These are phyloP conservation scores for Chironomus tepperi DNA, from an alignment of 1,140 invertebrate species.

Conservation along the genomic window DNA sequence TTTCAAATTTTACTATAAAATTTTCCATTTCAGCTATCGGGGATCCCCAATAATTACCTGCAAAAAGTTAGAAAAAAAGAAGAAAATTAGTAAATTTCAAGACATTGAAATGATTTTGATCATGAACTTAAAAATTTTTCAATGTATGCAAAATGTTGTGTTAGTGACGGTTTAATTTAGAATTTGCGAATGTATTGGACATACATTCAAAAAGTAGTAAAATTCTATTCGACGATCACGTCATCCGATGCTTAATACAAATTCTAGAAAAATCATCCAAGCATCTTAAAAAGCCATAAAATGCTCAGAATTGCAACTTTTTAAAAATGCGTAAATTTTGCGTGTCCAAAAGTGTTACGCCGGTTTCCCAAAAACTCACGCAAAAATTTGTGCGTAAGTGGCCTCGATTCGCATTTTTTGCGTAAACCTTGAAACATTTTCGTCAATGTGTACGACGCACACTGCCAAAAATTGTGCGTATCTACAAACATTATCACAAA, in stretches of 20 bases:
- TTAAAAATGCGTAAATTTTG: background rate
- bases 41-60: background rate
- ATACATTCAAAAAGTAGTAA: too few relatives aligned
- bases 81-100: background rate
- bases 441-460: background rate
- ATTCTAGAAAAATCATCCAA: background rate
- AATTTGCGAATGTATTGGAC: background rate
- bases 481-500: background rate
- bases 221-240: background rate
- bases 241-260: background rate
- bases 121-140: background rate
- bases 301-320: background rate
- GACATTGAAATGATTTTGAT: background rate
- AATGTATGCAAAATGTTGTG: background rate
- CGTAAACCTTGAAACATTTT: background rate
- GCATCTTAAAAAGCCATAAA: background rate
- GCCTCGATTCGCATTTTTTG: background rate
- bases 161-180: background rate
- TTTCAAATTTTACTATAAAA: background rate
- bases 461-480: background rate
- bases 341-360: background rate
- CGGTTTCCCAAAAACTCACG: background rate
- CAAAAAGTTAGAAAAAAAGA: background rate
- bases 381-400: constrained; percentile 1
- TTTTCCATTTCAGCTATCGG: background rate